Evolutionary conservation across 2,888 invertebrate species (phyloP).

Genomic region (Nomada flava): DNA sequence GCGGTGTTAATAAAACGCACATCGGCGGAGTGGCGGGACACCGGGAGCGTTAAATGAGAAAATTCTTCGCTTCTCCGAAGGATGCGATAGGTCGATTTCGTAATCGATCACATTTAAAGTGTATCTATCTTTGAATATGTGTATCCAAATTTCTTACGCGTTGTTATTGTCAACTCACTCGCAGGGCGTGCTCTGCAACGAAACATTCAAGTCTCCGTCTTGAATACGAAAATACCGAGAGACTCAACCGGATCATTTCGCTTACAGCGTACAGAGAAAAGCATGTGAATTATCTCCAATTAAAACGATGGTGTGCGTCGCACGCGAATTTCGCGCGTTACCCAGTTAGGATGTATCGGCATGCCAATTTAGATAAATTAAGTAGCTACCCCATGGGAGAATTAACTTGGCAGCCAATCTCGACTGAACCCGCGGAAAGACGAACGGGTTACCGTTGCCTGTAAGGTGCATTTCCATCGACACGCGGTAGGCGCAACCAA

Average conservation of each 20-base stretch:
- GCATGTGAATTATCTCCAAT: slow-evolving; percentile 19
- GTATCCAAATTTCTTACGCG: too few species aligned
- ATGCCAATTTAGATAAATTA: slow-evolving; percentile 71
- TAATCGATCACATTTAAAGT: background rate
- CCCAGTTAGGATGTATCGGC: slow-evolving; percentile 34
- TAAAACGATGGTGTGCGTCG: background rate
- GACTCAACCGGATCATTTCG: background rate
- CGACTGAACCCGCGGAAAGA: slow-evolving; percentile 55
- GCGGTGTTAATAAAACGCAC: background rate
- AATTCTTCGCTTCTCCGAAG: background rate
- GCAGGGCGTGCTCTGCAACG: too few species aligned
- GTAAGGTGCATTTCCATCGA: slow-evolving; percentile 71
- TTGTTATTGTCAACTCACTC: too few species aligned
- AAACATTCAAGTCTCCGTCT: too few species aligned
- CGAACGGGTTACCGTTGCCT: slow-evolving; percentile 56
- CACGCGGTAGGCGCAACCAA: slow-evolving; percentile 71
- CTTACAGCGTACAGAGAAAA: background rate
- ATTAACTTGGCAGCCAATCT: slow-evolving; percentile 72
- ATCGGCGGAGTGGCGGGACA: background rate
- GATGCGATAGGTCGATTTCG: background rate
- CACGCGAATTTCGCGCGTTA: slow-evolving; percentile 28
- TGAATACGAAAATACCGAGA: too few species aligned
- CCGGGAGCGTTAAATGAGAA: background rate
- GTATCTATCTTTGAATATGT: too few species aligned
- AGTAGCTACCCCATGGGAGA: slow-evolving; percentile 59